Evolutionary conservation across 2,113 vertebrate genomes (phyloP), one percentile per base, ranked within the genome.

Genomic region (Notarius lentiginosus): DNA sequence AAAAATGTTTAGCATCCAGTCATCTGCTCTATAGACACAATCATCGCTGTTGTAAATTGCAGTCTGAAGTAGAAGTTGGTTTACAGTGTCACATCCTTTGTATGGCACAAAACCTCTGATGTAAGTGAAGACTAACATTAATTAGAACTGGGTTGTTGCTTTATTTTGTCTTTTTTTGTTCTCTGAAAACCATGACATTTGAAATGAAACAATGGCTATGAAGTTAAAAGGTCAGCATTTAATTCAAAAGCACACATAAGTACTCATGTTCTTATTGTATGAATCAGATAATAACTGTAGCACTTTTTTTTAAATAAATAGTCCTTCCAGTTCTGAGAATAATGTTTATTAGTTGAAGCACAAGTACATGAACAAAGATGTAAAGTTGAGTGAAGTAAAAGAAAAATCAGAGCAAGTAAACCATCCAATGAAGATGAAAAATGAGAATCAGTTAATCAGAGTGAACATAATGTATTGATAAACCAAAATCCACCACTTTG

Each of bases 71-170:
- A 89, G 79, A 68, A 82, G 55, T 49, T 53, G 79, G 70, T 15
- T 85, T 9, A 80, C 61, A 75, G 73, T 76, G 88, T 90, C 22
- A 56, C 77, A 90, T 84, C 82, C 92, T 92, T 92, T 88, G 90
- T 66, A 66, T 60, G 83, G 61, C 83, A 84, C 68, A 86, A 63
- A 89, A 89, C 87, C 0, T 18, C 0, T 41, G 15, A 72, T 2
- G 30, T 18, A 34, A 20, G 41, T 73, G n/a, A 27, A 66, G 0
- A 22, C 68, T 72, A 41, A 41, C 30, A 72, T 72, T 41, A 72
- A 11, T 68, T 68, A 5, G 65, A 41, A 66, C 41, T 41, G 41
- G 41, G 41, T 41, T 41, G 41, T 41, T 41, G 41, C 41, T 41
- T 41, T 27, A 0, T 5, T 63, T 9, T 63, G 10, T 5, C n/a